Evolutionary conservation across 2,113 vertebrate species (phyloP), one percentile per base, ranked within the genome.

Genomic region (Carassius auratus): DNA sequence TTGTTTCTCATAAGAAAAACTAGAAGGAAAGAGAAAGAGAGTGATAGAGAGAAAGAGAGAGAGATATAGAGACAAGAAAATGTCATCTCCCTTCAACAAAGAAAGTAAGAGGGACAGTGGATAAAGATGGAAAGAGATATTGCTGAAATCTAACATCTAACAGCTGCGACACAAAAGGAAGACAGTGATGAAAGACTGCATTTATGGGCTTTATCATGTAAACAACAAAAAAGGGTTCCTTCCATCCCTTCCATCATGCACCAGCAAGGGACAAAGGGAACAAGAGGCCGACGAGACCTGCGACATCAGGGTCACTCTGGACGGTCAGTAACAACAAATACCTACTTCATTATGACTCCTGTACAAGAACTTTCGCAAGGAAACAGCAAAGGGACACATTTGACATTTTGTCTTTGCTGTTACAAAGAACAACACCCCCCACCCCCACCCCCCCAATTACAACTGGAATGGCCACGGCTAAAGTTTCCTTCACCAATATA

Each of bases 121-220:
- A 76, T 81, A 83, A n/a, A 82, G 59, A 83, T 78, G 50, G 21
- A 57, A n/a, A 48, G 26, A 59, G 59, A 76, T 55, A 45, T 9
- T 23, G 57, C 30, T 84, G 9, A 69, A 77, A 66, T 48, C 50
- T 64, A 23, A 84, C 57, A 76, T 73, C 71, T 84, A 30, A 17
- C 30, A 36, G 30, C 26, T 33, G 66, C 64, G 38, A 80, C 77
- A 76, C 12, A 50, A 76, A 86, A 45, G 85, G 52, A 52, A 13
- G 73, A 42, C 23, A 8, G 14, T 48, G 61, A 83, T 76, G 66
- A 82, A 73, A 57, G 23, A 61, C 64, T 42, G 64, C 62, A 68
- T 85, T 61, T 50, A 23, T 14, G 76, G 12, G 12, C 59, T 30
- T 14, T 78, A 30, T 13, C 52, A 76, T 30, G 50, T 50, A 1